Percentiles rank a stretch among this genome's conserved stretches.
Conservation (phyloP, 2,888 invertebrate species). For the Pristionchus entomophagus region DNA sequence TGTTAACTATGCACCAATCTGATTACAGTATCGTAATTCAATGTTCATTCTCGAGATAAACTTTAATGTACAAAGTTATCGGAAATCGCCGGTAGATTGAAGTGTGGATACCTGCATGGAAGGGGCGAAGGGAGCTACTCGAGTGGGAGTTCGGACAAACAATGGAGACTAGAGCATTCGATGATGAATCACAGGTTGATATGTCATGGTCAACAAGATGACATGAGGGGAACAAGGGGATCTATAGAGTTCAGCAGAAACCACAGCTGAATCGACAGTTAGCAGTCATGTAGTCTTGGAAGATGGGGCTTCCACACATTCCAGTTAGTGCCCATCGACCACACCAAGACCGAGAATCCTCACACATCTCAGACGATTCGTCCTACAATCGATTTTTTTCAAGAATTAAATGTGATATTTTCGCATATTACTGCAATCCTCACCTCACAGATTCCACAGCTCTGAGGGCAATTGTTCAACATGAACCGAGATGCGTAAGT, state of each 20-base stretch:
- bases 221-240: not conserved
- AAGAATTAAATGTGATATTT: not conserved
- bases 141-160: not conserved
- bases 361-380: not conserved
- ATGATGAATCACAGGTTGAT: not conserved
- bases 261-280: constrained; percentile 71
- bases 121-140: not conserved
- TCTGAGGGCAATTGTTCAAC: constrained; percentile 70
- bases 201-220: constrained; percentile 15
- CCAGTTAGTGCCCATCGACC: constrained; percentile 72
- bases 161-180: too few species aligned
- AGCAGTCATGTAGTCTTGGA: constrained; percentile 70
- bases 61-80: constrained; percentile 8
- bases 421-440: not conserved
- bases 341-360: constrained; percentile 64
- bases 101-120: not conserved
- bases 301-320: constrained; percentile 69
- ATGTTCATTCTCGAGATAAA: not conserved
- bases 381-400: not conserved
- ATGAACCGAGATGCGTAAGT: constrained; percentile 69
- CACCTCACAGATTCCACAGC: constrained; percentile 66
- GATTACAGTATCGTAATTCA: not conserved
- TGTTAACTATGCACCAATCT: constrained; percentile 29
- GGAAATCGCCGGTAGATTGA: not conserved
- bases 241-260: constrained; percentile 50